Evolutionary conservation across 2,888 invertebrate species (phyloP).

Genomic region (Drosophila pullipes): DNA sequence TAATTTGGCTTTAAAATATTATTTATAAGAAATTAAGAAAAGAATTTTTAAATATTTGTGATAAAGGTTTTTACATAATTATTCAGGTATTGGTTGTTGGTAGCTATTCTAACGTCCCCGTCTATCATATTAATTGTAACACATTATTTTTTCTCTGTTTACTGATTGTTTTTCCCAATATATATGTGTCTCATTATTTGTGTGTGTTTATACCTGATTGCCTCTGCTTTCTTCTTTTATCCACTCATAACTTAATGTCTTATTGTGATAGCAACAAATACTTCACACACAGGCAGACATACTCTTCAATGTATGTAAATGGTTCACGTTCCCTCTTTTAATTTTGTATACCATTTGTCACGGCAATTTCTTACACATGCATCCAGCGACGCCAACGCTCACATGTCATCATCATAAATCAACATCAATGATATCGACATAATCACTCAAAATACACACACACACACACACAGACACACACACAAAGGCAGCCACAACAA

Average conservation of each 20-base stretch:
- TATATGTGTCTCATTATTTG: slow-evolving; percentile 2
- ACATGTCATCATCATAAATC: slow-evolving; percentile 77
- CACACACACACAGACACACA: slow-evolving; percentile 9
- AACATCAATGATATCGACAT: slow-evolving; percentile 81
- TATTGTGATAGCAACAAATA: slow-evolving; percentile 27
- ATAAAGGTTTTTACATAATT: background rate
- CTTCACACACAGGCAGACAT: background rate
- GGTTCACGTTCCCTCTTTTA: slow-evolving; percentile 28
- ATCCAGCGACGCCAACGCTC: slow-evolving; percentile 29
- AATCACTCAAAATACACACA: slow-evolving; percentile 74
- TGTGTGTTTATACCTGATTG: slow-evolving; percentile 2
- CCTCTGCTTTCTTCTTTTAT: background rate
- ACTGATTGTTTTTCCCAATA: background rate
- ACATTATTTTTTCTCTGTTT: background rate
- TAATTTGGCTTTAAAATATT: background rate
- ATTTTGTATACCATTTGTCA: slow-evolving; percentile 60
- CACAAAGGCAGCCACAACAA: slow-evolving; percentile 4
- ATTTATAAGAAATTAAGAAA: background rate
- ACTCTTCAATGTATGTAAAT: slow-evolving; percentile 34
- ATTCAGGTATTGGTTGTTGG: slow-evolving; percentile 6
- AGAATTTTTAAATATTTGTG: fast-evolving
- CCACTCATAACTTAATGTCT: slow-evolving; percentile 19
- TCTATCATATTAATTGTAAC: slow-evolving; percentile 6
- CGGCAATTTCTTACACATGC: slow-evolving; percentile 47
- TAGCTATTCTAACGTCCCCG: too few relatives aligned